phyloP scores from a whole-genome alignment of 2,113 vertebrate species.

The Scalopus aquaticus region DNA sequence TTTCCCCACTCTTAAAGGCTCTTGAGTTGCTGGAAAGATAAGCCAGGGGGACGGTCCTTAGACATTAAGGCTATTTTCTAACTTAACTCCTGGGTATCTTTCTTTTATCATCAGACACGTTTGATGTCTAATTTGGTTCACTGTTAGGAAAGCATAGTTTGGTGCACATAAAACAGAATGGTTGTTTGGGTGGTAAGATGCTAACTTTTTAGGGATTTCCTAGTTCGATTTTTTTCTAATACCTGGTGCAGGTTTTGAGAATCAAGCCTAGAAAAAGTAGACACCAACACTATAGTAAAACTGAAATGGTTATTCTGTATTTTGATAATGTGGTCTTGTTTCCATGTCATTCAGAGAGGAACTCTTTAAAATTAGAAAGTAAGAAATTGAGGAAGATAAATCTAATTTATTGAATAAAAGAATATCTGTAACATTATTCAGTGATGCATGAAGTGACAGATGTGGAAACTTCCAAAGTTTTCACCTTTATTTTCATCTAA shows the following conservation, averaged over 20 bases:
- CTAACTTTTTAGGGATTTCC: background rate
- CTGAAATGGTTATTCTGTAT: background rate
- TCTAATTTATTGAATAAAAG: background rate
- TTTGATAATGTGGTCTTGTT: background rate
- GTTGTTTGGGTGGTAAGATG: background rate
- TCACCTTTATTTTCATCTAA: background rate
- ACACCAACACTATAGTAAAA: background rate
- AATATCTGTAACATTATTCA: background rate
- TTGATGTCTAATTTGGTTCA: slow-evolving; percentile 24
- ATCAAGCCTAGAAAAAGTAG: slow-evolving; percentile 8
- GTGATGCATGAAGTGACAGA: background rate
- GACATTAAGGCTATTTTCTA: slow-evolving; percentile 29
- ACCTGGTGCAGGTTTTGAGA: background rate
- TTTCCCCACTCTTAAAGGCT: background rate
- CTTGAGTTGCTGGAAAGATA: background rate
- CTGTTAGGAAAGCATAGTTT: slow-evolving; percentile 33
- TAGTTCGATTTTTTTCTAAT: background rate
- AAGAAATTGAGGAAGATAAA: background rate
- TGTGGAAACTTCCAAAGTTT: background rate
- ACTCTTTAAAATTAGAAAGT: slow-evolving; percentile 32
- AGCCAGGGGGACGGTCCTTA: background rate
- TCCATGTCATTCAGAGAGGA: background rate
- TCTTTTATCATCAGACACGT: slow-evolving; percentile 14
- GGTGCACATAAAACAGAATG: slow-evolving; percentile 15
- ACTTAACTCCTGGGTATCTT: background rate